Evolutionary conservation across 2,797 vertebrate genomes (phyloP), one percentile per base, ranked within the genome.

Genomic region (Chaetodon trifasciatus): DNA sequence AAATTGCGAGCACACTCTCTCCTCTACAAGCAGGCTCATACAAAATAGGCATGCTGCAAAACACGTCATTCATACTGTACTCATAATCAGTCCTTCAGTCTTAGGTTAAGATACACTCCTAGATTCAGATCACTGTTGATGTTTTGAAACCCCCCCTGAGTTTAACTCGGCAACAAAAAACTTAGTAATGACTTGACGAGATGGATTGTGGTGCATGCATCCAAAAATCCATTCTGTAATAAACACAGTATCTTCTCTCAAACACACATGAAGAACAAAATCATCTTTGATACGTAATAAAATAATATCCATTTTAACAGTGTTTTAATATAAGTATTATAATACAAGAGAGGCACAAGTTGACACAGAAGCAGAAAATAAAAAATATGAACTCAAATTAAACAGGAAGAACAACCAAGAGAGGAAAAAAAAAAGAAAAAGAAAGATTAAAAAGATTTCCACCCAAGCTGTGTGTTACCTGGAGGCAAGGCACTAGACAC

Each of bases 401-500:
- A 50, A 21, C 17, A n/a, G 49, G 21, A 50, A n/a, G 1, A 42
- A 61, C 28, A 53, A 76, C 5, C 28, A 53, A 61, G 23, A 49
- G 28, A 67, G 42, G 56, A 74, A 49, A 68, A 37, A 57, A 77
- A 21, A 60, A 68, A 58, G 35, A 81, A 56, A 17, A 46, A 55
- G 10, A 79, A 5, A 77, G 17, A 70, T 24, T 60, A 24, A 52
- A 60, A 13, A 78, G 23, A 72, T 17, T 67, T 82, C 49, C 44
- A 79, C 58, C 50, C 8, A 37, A 88, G 70, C 77, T 12, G 5
- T 71, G 64, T 84, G 90, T 96, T 96, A 96, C 96, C 96, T 96
- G 94, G 86, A 84, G 93, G 92, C 70, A 96, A 92, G 89, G 91
- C 91, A 94, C 94, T 96, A 95, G 94, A 96, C 84, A 97, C 95